Conservation (phyloP, 2,113 vertebrate species). For the Cygnus buccinator region DNA sequence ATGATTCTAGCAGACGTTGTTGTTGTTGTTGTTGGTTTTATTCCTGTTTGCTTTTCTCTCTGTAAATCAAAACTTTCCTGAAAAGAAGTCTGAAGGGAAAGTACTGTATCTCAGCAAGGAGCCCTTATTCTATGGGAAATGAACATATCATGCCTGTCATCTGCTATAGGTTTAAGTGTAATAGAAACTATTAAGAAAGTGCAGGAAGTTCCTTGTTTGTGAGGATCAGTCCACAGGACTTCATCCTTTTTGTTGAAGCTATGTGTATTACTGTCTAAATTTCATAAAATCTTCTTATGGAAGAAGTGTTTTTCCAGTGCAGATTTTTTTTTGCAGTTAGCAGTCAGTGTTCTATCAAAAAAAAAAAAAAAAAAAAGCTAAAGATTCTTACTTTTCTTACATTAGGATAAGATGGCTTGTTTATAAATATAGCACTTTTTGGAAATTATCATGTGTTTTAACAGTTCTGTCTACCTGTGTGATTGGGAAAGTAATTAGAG, state of each 20-base stretch:
- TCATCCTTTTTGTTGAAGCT: neutral
- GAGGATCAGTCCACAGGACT: neutral
- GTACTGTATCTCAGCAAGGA: constrained; percentile 32
- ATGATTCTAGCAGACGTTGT: neutral
- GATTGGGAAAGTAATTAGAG: neutral
- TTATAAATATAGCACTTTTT: neutral
- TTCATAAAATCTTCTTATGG: neutral
- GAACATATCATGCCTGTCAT: constrained; percentile 43
- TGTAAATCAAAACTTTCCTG: constrained; percentile 33
- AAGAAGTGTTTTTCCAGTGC: neutral
- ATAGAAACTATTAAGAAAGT: neutral
- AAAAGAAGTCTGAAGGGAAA: constrained; percentile 18
- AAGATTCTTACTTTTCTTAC: neutral
- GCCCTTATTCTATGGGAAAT: constrained; percentile 26
- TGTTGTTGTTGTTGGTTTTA: neutral
- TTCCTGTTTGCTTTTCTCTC: constrained; percentile 8
- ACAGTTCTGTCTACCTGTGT: neutral
- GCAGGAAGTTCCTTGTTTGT: neutral
- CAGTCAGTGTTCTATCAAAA: neutral
- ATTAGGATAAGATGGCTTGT: neutral
- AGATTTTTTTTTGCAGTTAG: neutral
- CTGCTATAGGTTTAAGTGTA: neutral
- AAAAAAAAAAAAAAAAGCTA: too few relatives aligned
- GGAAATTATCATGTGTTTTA: neutral
- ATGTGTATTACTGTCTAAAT: neutral